Conservation (phyloP, 2,797 vertebrate genomes). For the Megalops cyprinoides region DNA sequence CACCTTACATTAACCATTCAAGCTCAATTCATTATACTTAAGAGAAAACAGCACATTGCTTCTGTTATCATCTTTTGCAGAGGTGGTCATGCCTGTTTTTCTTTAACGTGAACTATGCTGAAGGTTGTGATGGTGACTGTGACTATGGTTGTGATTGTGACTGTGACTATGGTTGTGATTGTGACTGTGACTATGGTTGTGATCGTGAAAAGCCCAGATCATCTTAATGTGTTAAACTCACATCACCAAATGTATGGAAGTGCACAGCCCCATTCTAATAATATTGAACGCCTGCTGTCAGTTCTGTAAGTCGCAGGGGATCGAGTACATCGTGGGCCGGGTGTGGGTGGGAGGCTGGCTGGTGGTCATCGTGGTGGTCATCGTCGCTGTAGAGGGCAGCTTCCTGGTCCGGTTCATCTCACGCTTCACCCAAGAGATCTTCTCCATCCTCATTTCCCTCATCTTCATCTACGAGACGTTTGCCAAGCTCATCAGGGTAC, state of each 20-base stretch:
- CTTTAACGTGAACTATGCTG: no score
- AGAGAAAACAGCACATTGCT: background rate
- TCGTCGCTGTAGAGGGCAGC: slow-evolving; percentile 92
- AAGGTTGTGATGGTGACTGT: no score
- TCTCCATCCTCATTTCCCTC: slow-evolving; percentile 98
- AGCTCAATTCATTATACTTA: background rate
- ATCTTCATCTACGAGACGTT: slow-evolving; percentile 99
- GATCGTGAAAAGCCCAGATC: no score
- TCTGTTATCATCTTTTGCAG: background rate
- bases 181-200: no score
- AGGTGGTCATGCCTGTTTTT: background rate
- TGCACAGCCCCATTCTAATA: slow-evolving; percentile 6
- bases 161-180: no score
- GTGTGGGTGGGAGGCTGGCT: slow-evolving; percentile 96
- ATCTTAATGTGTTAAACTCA: no score
- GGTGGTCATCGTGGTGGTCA: slow-evolving; percentile 84
- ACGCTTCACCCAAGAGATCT: slow-evolving; percentile 97
- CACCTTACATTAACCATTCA: background rate
- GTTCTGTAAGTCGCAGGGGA: slow-evolving; percentile 78
- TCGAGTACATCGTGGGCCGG: slow-evolving; percentile 91
- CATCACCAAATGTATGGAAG: background rate
- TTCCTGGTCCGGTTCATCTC: slow-evolving; percentile 95
- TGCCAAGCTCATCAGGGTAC: slow-evolving; percentile 85
- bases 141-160: no score
- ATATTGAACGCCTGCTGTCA: slow-evolving; percentile 51